Conservation (phyloP, 2,888 invertebrate genomes). For the Diaphora mendica region DNA sequence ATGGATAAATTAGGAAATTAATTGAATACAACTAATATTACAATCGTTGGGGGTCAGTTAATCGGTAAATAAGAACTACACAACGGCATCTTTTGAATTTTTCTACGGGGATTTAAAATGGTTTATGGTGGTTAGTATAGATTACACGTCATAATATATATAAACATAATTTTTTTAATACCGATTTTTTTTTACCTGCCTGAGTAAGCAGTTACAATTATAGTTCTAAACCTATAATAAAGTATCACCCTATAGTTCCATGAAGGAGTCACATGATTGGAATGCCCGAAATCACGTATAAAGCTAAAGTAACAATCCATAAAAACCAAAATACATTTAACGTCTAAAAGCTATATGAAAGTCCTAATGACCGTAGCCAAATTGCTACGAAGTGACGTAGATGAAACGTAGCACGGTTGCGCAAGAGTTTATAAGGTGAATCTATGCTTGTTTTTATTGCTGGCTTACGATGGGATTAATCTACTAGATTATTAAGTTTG, state of each 20-base stretch:
- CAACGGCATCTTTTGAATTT: too few relatives aligned
- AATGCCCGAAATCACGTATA: neutral
- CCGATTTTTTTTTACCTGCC: neutral
- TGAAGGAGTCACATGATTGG: neutral
- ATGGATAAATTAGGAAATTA: too few relatives aligned
- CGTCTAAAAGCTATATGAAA: neutral
- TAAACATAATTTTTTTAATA: too few relatives aligned
- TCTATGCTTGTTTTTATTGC: neutral
- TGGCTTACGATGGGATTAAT: neutral
- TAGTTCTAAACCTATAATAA: too few relatives aligned
- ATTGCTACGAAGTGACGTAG: slow-evolving; percentile 17
- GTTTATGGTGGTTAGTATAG: too few relatives aligned
- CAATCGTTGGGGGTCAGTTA: too few relatives aligned
- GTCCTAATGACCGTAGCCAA: slow-evolving; percentile 5
- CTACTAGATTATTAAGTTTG: neutral
- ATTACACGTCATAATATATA: too few relatives aligned
- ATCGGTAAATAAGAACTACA: too few relatives aligned
- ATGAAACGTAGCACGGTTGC: slow-evolving; percentile 14
- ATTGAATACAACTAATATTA: too few relatives aligned
- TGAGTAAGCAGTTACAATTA: neutral
- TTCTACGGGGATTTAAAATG: too few relatives aligned
- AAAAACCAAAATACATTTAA: slow-evolving; percentile 4
- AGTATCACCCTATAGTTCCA: too few relatives aligned
- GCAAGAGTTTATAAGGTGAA: neutral
- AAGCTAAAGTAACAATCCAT: neutral